phyloP scores from a whole-genome alignment of 1,140 invertebrate genomes.

The Lutraria rhynchaena region DNA sequence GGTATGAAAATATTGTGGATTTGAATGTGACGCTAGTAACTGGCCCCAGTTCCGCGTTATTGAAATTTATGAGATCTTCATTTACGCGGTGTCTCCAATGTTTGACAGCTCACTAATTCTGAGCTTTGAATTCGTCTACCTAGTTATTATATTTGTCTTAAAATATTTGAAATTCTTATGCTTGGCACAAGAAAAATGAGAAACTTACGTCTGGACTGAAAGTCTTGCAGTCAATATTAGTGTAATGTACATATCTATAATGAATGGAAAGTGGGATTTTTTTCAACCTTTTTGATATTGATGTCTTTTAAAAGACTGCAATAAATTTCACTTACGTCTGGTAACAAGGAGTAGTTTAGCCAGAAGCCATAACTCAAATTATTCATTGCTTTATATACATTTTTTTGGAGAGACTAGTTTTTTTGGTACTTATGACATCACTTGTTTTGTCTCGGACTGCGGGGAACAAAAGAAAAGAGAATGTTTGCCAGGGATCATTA shows the following conservation, averaged over 20 bases:
- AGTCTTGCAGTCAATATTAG: slow-evolving; percentile 29
- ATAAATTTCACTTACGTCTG: slow-evolving; percentile 48
- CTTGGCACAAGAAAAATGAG: slow-evolving; percentile 22
- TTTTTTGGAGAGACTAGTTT: slow-evolving; percentile 17
- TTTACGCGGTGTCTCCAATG: not conserved
- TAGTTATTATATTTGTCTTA: slow-evolving; percentile 29
- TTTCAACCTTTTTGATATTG: slow-evolving; percentile 33
- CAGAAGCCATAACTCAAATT: slow-evolving; percentile 44
- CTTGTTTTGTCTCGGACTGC: too few species aligned
- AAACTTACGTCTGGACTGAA: slow-evolving; percentile 22
- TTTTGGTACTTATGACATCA: not conserved
- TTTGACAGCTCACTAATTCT: slow-evolving; percentile 26
- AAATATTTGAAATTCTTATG: slow-evolving; percentile 28
- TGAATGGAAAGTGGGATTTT: slow-evolving; percentile 10
- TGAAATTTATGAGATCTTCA: too few species aligned
- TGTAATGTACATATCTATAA: slow-evolving; percentile 19
- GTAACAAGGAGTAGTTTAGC: slow-evolving; percentile 18
- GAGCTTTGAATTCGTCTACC: slow-evolving; percentile 16
- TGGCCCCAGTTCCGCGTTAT: too few species aligned
- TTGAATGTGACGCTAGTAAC: too few species aligned
- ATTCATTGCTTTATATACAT: slow-evolving; percentile 22
- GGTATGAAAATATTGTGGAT: too few species aligned
- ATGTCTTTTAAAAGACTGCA: slow-evolving; percentile 49
- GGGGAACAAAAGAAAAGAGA: too few species aligned
- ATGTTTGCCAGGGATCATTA: too few species aligned